phyloP scores from a whole-genome alignment of 2,888 invertebrate genomes.

The Hermaeophaga mercurialis region DNA sequence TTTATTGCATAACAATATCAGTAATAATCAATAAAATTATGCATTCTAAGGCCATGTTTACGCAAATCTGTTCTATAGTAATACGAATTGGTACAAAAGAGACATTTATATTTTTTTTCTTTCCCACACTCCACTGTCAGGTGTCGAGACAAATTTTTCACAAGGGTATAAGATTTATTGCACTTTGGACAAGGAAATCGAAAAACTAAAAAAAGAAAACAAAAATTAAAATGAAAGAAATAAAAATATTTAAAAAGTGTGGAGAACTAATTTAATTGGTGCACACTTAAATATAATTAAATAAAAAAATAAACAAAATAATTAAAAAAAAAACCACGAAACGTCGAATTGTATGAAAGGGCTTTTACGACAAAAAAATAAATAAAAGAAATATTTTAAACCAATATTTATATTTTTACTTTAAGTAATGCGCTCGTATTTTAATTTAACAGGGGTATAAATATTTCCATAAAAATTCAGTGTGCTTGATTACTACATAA shows the following conservation, averaged over 20 bases:
- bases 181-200: slow-evolving; percentile 42
- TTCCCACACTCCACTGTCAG: slow-evolving; percentile 48
- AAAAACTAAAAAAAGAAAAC: slow-evolving; percentile 16
- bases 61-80: slow-evolving; percentile 44
- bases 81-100: slow-evolving; percentile 40
- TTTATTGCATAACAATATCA: slow-evolving; percentile 6
- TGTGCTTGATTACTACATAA: too few species aligned
- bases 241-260: not conserved
- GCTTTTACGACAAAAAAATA: too few species aligned
- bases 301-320: not conserved
- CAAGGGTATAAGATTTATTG: slow-evolving; percentile 46
- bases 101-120: slow-evolving; percentile 45
- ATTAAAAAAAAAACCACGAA: not conserved
- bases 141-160: slow-evolving; percentile 46
- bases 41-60: slow-evolving; percentile 42
- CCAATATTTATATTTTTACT: not conserved
- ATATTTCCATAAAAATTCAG: too few species aligned
- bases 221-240: slow-evolving; percentile 1
- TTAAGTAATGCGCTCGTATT: too few species aligned
- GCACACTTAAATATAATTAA: too few species aligned
- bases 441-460: too few species aligned
- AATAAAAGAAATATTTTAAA: not conserved
- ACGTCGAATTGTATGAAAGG: too few species aligned
- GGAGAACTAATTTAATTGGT: not conserved
- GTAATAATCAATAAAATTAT: slow-evolving; percentile 37